Base-by-base conservation (phyloP, 2,113 vertebrate genomes). In the Pao palembangensis region DNA sequence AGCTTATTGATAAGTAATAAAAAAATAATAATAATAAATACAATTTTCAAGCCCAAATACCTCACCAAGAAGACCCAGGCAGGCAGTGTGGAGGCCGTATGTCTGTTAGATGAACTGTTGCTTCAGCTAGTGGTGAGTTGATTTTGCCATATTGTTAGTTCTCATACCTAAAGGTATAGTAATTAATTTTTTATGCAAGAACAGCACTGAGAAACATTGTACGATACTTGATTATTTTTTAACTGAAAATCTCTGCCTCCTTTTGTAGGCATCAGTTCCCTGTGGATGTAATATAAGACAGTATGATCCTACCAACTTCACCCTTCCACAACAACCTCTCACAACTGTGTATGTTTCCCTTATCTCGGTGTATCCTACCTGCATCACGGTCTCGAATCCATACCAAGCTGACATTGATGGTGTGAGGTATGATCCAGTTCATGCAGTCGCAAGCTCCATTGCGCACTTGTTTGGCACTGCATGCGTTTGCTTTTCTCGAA, bases 31-130 rank as follows among this genome's bases (percentile, higher is more conserved):
- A 17, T 5, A 44, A 13, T 56, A 14, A 50, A 53, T 48, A 19
- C 7, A 31, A 47, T 21, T 1, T 3, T 18, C 21, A 25, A 99
- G 97, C 91, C 97, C 25, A 98, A 95, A 72, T 99, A 98, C 67
- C 88, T 98, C 55, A 99, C 96, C 34, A 99, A 98, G 90, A 98
- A 98, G 83, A 95, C 92, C 0, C 96, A 98, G 85, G 96, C 95
- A 0, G 94, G 95, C 6, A 99, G 94, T 0, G 97, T 99, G 87
- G 97, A 99, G 56, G 96, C 96, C 0, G 86, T 99, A 58, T 94
- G 93, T 73, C 88, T 98, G 88, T 84, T 99, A 76, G 97, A 98
- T 6, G 96, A 98, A 88, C 89, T 98, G 69, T 88, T 99, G 7
- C 88, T 94, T 55, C 97, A 99, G 82, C 89, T 99, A 13, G 95